These are phyloP conservation scores for Pseudochaenichthys georgianus DNA, from an alignment of 2,797 vertebrate species.

Conservation along the genomic window DNA sequence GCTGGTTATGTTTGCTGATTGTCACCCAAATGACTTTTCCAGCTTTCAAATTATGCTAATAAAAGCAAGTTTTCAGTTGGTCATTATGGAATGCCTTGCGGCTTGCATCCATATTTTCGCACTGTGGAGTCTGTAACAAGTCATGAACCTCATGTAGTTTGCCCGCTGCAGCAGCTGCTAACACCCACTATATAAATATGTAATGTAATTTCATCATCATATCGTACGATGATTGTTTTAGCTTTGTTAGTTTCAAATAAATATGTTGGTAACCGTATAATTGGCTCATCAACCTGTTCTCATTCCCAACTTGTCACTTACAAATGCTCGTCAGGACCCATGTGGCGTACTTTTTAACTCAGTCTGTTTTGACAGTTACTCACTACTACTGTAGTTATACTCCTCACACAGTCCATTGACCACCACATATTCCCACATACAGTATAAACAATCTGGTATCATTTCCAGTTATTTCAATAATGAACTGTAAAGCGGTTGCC, in stretches of 20 bases:
- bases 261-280: not conserved
- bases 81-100: slow-evolving; percentile 42
- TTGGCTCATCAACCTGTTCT: not conserved
- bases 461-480: slow-evolving; percentile 13
- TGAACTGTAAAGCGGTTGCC: slow-evolving; percentile 20
- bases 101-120: slow-evolving; percentile 40
- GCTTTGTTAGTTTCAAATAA: slow-evolving; percentile 3
- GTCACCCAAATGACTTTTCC: slow-evolving; percentile 1
- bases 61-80: slow-evolving; percentile 30
- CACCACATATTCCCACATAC: not conserved
- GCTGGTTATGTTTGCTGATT: not conserved
- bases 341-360: too few species aligned
- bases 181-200: slow-evolving; percentile 10
- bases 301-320: too few species aligned
- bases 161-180: slow-evolving; percentile 4
- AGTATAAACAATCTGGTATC: not conserved
- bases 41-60: slow-evolving; percentile 29
- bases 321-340: too few species aligned
- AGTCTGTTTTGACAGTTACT: not conserved
- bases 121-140: not conserved
- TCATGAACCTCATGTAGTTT: slow-evolving; percentile 9
- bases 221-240: not conserved
- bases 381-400: not conserved
- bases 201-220: not conserved
- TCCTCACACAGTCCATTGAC: not conserved